Conservation (phyloP, 2,888 invertebrate species). For the Nasonovia ribisnigri region DNA sequence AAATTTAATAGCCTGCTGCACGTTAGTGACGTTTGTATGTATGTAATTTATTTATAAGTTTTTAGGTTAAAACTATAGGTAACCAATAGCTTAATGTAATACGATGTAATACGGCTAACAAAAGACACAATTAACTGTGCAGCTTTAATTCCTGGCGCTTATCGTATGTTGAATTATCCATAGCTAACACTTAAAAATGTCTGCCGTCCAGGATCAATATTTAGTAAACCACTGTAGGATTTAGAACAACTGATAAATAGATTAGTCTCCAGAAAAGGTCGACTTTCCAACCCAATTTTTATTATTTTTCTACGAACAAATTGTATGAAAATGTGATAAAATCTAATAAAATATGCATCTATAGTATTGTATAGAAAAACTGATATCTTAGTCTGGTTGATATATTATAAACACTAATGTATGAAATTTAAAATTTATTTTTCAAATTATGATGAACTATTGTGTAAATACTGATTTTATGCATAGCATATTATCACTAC, state of each 20-base stretch:
- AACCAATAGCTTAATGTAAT: constrained; percentile 14
- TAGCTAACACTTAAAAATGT: not conserved
- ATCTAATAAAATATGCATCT: not conserved
- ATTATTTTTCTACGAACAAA: not conserved
- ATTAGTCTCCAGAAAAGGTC: not conserved
- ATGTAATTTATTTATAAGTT: constrained; percentile 12
- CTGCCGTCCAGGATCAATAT: not conserved
- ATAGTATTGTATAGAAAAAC: not conserved
- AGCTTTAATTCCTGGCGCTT: not conserved
- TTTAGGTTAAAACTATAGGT: not conserved
- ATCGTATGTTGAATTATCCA: not conserved
- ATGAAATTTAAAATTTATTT: not conserved
- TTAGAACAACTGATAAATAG: not conserved
- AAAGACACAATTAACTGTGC: not conserved
- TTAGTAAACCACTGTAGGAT: not conserved
- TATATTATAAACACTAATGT: not conserved
- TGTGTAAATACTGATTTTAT: not conserved
- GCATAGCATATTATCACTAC: not conserved
- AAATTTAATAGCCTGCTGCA: not conserved
- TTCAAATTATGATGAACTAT: not conserved
- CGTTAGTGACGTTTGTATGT: not conserved
- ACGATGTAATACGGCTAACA: no score
- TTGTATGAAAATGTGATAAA: not conserved
- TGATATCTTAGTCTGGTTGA: not conserved
- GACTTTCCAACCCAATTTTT: not conserved